phyloP scores from a whole-genome alignment of 2,797 vertebrate species.

The Chiloscyllium punctatum region DNA sequence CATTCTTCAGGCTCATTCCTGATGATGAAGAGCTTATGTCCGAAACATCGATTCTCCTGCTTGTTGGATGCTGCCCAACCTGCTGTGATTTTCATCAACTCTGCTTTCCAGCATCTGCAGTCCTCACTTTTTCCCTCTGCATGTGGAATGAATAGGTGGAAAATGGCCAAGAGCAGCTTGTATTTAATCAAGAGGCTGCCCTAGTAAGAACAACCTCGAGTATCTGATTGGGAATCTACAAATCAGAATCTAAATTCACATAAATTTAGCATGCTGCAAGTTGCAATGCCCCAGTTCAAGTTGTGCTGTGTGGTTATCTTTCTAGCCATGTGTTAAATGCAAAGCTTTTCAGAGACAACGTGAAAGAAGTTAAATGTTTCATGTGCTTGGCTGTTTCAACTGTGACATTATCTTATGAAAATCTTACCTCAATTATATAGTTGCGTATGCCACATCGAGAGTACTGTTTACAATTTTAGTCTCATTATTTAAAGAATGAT shows the following conservation, averaged over 20 bases:
- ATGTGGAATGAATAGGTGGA: background rate
- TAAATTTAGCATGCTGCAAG: background rate
- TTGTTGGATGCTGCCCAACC: too few species aligned
- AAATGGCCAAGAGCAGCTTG: background rate
- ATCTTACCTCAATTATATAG: background rate
- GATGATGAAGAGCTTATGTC: too few species aligned
- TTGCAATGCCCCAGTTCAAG: background rate
- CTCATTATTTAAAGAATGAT: too few species aligned
- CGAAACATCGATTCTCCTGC: too few species aligned
- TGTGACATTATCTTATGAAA: slow-evolving; percentile 1
- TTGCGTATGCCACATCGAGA: too few species aligned
- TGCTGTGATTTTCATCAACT: too few species aligned
- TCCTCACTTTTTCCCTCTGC: background rate
- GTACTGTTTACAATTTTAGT: too few species aligned
- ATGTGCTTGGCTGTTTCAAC: background rate
- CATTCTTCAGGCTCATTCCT: too few species aligned
- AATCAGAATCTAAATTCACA: background rate
- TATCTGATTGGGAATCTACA: background rate
- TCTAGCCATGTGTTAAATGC: background rate
- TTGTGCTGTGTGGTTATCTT: background rate
- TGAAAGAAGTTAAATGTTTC: background rate
- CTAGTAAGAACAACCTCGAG: background rate
- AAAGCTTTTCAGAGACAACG: background rate
- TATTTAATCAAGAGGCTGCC: background rate
- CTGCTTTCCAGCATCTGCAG: too few species aligned